Conservation (phyloP, 2,888 invertebrate genomes). For the Ernsta delagoae region DNA sequence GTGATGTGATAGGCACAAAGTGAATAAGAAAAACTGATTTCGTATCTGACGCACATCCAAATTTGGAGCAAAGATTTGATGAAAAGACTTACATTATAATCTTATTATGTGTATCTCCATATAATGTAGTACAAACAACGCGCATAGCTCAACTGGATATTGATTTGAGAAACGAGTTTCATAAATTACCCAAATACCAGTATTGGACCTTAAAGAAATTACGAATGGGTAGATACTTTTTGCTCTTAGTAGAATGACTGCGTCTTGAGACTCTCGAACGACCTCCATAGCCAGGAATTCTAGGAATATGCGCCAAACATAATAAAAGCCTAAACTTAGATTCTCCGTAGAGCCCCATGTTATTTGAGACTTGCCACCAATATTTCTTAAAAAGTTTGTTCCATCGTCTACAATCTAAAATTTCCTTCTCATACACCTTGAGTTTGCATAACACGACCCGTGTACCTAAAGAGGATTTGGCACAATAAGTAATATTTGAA, state of each 20-base stretch:
- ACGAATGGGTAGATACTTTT: slow-evolving; percentile 7
- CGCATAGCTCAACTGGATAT: not conserved
- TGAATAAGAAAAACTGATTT: slow-evolving; percentile 6
- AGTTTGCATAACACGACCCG: too few species aligned
- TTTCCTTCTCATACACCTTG: not conserved
- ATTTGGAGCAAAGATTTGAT: not conserved
- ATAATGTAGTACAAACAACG: not conserved
- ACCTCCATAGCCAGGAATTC: slow-evolving; percentile 24
- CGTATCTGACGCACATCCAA: not conserved
- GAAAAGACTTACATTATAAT: not conserved
- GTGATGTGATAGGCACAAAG: not conserved
- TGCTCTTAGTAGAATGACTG: slow-evolving; percentile 8
- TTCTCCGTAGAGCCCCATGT: slow-evolving; percentile 22
- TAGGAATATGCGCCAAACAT: slow-evolving; percentile 30
- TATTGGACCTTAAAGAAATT: slow-evolving; percentile 3
- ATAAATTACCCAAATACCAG: not conserved
- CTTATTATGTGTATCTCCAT: too few species aligned
- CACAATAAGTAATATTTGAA: too few species aligned
- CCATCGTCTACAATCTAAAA: not conserved
- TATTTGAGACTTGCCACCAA: slow-evolving; percentile 19
- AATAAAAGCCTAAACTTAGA: slow-evolving; percentile 13
- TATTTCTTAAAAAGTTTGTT: not conserved
- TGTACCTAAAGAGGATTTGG: too few species aligned
- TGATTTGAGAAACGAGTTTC: not conserved
- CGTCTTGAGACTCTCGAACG: not conserved